Evolutionary conservation across 2,888 invertebrate species (phyloP).

Genomic region (Nephrotoma guestfalica): DNA sequence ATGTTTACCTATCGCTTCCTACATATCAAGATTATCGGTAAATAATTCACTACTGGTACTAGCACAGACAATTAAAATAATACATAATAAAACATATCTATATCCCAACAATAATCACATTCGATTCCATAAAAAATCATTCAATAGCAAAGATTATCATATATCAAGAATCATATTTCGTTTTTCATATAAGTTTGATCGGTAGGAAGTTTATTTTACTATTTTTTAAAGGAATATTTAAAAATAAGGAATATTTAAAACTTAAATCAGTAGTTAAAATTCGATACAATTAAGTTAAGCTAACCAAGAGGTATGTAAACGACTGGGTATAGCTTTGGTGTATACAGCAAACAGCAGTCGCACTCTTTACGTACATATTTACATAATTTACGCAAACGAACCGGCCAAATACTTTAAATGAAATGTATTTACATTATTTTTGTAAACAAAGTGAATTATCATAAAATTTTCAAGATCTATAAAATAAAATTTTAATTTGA

Average conservation of each 20-base stretch:
- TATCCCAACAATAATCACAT: not conserved
- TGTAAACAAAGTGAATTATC: not conserved
- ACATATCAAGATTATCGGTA: not conserved
- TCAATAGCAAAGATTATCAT: not conserved
- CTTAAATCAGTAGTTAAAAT: not conserved
- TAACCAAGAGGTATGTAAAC: not conserved
- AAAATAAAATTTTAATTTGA: not conserved
- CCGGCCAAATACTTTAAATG: not conserved
- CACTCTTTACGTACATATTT: not conserved
- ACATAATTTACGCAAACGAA: not conserved
- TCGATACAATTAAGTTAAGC: not conserved
- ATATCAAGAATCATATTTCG: not conserved
- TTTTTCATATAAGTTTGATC: too few relatives aligned
- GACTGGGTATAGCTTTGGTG: not conserved
- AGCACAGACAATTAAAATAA: not conserved
- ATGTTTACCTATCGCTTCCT: not conserved
- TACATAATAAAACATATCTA: not conserved
- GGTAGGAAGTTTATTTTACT: not conserved
- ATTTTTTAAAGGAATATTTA: not conserved
- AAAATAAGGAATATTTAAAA: not conserved
- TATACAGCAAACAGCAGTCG: not conserved
- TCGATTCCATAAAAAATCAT: not conserved
- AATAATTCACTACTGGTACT: not conserved
- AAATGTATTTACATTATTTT: not conserved
- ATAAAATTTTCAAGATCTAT: not conserved